Base-by-base conservation (phyloP, 2,888 invertebrate species). In the Drosophila mayaguana region DNA sequence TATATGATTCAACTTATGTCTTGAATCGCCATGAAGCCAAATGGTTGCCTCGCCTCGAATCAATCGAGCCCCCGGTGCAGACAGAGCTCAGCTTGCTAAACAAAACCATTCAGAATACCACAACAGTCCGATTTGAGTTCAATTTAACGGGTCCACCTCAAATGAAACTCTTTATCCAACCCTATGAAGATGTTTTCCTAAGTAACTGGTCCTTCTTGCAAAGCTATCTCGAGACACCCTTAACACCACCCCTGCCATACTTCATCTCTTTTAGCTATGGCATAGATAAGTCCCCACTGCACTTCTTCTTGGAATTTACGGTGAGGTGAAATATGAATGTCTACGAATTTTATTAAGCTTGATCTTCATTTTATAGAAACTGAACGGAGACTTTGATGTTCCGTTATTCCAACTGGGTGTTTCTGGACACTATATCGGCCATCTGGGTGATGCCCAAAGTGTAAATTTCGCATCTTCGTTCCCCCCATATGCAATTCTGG, bases 401-500 rank as follows among this genome's bases (percentile, higher is more conserved):
- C 86, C 91, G 0, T 42, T 80, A 4, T 72, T 92, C 14, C 92
- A 94, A 68, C 72, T 94, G 28, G 94, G 93, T 2, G 80, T 94
- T 14, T 90, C 92, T 2, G 94, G 93, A 5, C 94, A 94, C 81
- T 94, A 93, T 68, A 90, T 93, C 43, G 36, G 54, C n/a, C 91
- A 93, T 65, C 70, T 88, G 2, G 92, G 93, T 50, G 93, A 94
- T n/a, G 88, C 88, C 3, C 90, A 93, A 38, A 75, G 73, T 90
- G 53, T 11, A 28, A 76, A 91, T n/a, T 93, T 94, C 65, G 79
- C 94, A 54, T 64, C 40, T 45, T 36, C 36, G 25, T 64, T 51
- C 79, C 94, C 94, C 2, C 81, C 92, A 18, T 94, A 93, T 93
- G 89, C 93, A 0, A 59, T 91, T 93, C 14, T 92, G 91, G 74